A percentile compares a stretch with the other conserved stretches of the same genome.
Evolutionary conservation across 2,797 vertebrate species (phyloP).

Genomic region (Monodelphis domestica): DNA sequence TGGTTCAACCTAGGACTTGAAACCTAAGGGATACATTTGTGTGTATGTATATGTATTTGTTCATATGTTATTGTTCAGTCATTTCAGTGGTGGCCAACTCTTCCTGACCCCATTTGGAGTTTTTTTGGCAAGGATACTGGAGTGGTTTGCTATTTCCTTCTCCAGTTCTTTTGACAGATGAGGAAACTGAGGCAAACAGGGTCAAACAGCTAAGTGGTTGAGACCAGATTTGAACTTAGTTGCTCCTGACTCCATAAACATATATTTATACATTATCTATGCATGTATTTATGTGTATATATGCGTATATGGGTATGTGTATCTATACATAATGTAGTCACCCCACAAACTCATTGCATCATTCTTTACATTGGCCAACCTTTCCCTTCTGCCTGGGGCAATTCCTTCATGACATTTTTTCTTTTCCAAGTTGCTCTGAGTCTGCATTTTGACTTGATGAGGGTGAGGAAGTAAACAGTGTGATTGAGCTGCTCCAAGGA

Average conservation of each 20-base stretch:
- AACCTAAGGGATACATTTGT: not conserved
- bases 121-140: too few species aligned
- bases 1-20: not conserved
- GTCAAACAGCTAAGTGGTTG: too few species aligned
- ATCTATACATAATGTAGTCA: not conserved
- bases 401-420: not conserved
- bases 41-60: not conserved
- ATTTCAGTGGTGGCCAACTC: too few species aligned
- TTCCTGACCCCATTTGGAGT: too few species aligned
- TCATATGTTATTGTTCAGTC: too few species aligned
- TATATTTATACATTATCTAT: not conserved
- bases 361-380: not conserved
- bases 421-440: not conserved
- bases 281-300: not conserved
- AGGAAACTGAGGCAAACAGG: too few species aligned
- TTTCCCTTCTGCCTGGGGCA: not conserved
- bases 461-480: not conserved
- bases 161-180: too few species aligned
- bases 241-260: too few species aligned
- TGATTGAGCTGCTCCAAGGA: not conserved
- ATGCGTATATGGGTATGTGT: not conserved
- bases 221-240: too few species aligned
- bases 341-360: not conserved
- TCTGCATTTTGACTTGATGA: not conserved
- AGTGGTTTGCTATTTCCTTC: too few species aligned